Evolutionary conservation across 2,888 invertebrate genomes (phyloP), one percentile per base, ranked within the genome.

Genomic region (Sclerodermus sp.): DNA sequence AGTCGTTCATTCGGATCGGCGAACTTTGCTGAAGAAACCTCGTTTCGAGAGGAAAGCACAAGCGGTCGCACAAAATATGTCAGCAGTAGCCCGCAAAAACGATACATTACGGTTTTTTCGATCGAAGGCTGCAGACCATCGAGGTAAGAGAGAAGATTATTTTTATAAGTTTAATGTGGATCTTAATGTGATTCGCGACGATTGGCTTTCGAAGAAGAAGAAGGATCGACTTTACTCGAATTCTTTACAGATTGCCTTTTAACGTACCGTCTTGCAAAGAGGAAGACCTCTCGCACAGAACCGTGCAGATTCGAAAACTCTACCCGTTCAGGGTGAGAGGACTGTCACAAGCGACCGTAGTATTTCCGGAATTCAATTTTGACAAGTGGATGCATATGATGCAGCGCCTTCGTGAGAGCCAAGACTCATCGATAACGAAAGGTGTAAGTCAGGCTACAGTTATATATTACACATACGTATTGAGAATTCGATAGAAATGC

Each of bases 161-260:
- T 39, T 2, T 34, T 41, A 18, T 12, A 12, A 9, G 10, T 8
- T 46, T 18, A 9, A 31, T 12, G 8, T 31, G 31, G 8, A 31
- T 12, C 8, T 12, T 31, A 31, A 31, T 12, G 8, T 4, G 12
- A 2, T 5, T n/a, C n/a, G n/a, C n/a, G n/a, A n/a, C n/a, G n/a
- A n/a, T n/a, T n/a, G n/a, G n/a, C n/a, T n/a, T n/a, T 13, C 38
- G 38, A 14, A 5, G 17, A 5, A 10, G 10, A 23, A 31, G 5
- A 31, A 30, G 16, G 1, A 4, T 44, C 9, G 8, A 23, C n/a
- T 5, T 39, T 39, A 10, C 10, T 0, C 31, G 16, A 15, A 36
- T 47, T 5, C 6, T 47, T 49, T 47, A 32, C 37, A 71, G 71
- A 43, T 50, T 71, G 39, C 70, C 68, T 4, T 66, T 64, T 30